These are phyloP conservation scores for Stenolophus ochropezus DNA, from an alignment of 2,888 invertebrate species.

Conservation along the genomic window DNA sequence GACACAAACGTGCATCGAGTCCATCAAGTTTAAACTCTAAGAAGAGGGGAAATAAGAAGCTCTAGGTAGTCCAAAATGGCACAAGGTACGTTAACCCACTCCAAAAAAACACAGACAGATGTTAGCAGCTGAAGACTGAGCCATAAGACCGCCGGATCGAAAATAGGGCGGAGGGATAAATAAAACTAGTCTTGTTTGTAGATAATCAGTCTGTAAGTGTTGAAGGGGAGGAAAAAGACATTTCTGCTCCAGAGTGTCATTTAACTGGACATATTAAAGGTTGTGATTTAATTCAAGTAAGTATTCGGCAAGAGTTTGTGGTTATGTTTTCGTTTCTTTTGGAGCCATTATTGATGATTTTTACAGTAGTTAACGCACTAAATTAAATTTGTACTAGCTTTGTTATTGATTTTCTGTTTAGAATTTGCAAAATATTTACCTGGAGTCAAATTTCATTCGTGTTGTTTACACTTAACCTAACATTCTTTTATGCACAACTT, in stretches of 20 bases:
- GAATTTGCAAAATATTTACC: background rate
- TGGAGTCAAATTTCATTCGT: background rate
- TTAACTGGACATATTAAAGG: constrained; percentile 66
- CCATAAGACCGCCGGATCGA: background rate
- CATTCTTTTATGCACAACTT: background rate
- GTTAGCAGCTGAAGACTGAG: constrained; percentile 3
- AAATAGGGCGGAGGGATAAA: background rate
- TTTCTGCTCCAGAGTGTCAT: constrained; percentile 66
- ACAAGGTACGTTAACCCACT: constrained; percentile 56
- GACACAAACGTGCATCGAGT: constrained; percentile 15
- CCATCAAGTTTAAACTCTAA: constrained; percentile 31
- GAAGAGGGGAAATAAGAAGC: constrained; percentile 53
- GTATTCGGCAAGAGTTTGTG: constrained; percentile 27
- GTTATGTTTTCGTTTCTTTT: constrained; percentile 24
- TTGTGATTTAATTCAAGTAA: constrained; percentile 66
- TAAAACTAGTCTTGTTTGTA: constrained; percentile 49
- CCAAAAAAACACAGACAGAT: constrained; percentile 51
- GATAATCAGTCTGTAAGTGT: constrained; percentile 21
- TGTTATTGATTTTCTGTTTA: background rate
- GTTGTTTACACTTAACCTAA: background rate
- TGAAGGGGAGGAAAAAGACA: constrained; percentile 61
- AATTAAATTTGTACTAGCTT: background rate
- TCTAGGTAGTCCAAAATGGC: constrained; percentile 52
- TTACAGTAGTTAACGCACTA: background rate
- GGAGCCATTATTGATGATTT: background rate